A percentile compares a stretch with the other conserved stretches of the same genome.
phyloP scores from a whole-genome alignment of 2,797 vertebrate species.

The Micrastur ruficollis region DNA sequence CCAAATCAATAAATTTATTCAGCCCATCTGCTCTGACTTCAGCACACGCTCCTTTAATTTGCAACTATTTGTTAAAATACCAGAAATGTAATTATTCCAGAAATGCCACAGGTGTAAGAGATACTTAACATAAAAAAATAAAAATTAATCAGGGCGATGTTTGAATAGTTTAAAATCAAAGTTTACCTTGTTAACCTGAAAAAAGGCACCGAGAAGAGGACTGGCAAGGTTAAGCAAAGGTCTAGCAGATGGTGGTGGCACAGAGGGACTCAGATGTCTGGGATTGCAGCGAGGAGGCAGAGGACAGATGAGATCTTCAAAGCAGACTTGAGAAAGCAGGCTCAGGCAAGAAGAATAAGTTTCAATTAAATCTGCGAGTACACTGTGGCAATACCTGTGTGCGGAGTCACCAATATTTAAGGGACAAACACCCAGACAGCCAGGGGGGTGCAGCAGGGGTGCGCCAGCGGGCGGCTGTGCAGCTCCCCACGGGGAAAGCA shows the following conservation, averaged over 20 bases:
- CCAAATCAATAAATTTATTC: not conserved
- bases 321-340: not conserved
- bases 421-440: fast-evolving
- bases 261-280: fast-evolving
- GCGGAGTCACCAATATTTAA: fast-evolving
- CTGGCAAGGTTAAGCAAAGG: not conserved
- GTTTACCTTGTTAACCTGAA: not conserved
- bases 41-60: not conserved
- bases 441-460: not conserved
- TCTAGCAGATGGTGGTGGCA: not conserved
- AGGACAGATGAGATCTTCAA: not conserved
- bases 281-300: not conserved
- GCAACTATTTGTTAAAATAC: not conserved
- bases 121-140: not conserved
- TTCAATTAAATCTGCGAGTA: fast-evolving
- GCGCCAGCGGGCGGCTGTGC: not conserved
- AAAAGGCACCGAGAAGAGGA: not conserved
- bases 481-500: fast-evolving
- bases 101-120: slow-evolving; percentile 16
- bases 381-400: fast-evolving
- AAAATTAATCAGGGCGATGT: not conserved
- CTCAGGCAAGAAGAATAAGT: not conserved
- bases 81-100: not conserved
- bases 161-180: not conserved
- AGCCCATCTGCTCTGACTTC: slow-evolving; percentile 36